phyloP scores from a whole-genome alignment of 2,113 vertebrate genomes.

The Phaethon lepturus region DNA sequence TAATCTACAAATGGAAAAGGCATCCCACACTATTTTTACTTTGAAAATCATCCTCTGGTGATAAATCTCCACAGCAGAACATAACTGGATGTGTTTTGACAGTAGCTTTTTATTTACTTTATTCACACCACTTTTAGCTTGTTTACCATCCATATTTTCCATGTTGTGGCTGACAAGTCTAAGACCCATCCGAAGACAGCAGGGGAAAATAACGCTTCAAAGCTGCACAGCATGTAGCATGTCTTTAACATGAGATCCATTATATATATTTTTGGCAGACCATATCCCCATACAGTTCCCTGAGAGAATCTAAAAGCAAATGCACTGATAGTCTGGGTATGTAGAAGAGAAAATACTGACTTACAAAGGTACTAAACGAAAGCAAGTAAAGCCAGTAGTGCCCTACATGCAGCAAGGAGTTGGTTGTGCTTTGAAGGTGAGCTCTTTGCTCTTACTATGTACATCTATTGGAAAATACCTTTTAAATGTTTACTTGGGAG shows the following conservation, averaged over 20 bases:
- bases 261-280: conserved; percentile 40
- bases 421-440: not conserved
- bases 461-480: not conserved
- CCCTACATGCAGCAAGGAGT: not conserved
- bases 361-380: not conserved
- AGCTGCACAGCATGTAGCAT: not conserved
- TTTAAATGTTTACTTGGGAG: not conserved
- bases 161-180: conserved; percentile 32
- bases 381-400: not conserved
- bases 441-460: not conserved
- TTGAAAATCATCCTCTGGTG: conserved; percentile 23
- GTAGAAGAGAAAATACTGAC: not conserved
- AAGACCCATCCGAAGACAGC: conserved; percentile 20
- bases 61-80: conserved; percentile 25
- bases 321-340: not conserved
- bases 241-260: conserved; percentile 41
- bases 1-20: conserved; percentile 20
- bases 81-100: conserved; percentile 20
- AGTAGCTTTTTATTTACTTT: conserved; percentile 32
- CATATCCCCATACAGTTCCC: not conserved
- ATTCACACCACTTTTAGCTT: conserved; percentile 35
- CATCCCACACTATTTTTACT: conserved; percentile 44
- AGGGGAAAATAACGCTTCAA: conserved; percentile 37
- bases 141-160: conserved; percentile 47
- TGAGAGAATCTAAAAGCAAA: conserved; percentile 4